phyloP scores from a whole-genome alignment of 2,888 invertebrate genomes.

The Rhodophaea formosa region DNA sequence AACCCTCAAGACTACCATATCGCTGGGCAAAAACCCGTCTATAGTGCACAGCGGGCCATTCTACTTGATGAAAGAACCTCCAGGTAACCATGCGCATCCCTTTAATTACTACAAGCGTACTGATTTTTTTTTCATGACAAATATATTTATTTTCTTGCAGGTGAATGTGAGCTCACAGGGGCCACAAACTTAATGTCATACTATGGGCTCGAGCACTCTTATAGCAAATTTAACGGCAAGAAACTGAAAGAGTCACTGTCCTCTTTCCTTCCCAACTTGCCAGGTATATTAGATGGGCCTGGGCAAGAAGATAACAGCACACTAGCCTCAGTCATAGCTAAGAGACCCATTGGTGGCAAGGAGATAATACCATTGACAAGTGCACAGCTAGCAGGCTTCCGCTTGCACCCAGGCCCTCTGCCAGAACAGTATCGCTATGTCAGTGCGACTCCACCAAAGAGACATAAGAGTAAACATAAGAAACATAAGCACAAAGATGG shows the following conservation, averaged over 20 bases:
- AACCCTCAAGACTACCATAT: conserved; percentile 98
- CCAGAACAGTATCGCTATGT: conserved; percentile 97
- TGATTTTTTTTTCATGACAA: background rate
- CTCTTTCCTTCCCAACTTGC: conserved; percentile 96
- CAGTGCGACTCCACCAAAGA: conserved; percentile 94
- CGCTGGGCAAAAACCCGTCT: conserved; percentile 97
- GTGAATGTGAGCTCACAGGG: conserved; percentile 95
- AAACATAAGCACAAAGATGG: conserved; percentile 96
- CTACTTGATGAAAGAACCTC: conserved; percentile 98
- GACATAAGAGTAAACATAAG: conserved; percentile 97
- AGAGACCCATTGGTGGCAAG: conserved; percentile 93
- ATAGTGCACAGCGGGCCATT: conserved; percentile 99
- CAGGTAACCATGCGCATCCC: conserved; percentile 80
- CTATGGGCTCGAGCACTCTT: conserved; percentile 97
- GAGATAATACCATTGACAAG: conserved; percentile 93
- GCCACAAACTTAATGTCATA: conserved; percentile 98
- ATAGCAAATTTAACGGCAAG: conserved; percentile 98
- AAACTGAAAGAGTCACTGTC: conserved; percentile 97
- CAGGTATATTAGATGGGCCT: conserved; percentile 96
- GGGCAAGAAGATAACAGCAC: conserved; percentile 93
- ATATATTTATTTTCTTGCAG: conserved; percentile 66
- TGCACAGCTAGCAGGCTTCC: conserved; percentile 94
- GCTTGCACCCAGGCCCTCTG: conserved; percentile 96
- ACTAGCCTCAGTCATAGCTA: conserved; percentile 95
- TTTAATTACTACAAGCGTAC: background rate